Percentiles rank a stretch among this genome's conserved stretches.
phyloP scores from a whole-genome alignment of 2,888 invertebrate genomes.

The Galerucella nymphaeae region DNA sequence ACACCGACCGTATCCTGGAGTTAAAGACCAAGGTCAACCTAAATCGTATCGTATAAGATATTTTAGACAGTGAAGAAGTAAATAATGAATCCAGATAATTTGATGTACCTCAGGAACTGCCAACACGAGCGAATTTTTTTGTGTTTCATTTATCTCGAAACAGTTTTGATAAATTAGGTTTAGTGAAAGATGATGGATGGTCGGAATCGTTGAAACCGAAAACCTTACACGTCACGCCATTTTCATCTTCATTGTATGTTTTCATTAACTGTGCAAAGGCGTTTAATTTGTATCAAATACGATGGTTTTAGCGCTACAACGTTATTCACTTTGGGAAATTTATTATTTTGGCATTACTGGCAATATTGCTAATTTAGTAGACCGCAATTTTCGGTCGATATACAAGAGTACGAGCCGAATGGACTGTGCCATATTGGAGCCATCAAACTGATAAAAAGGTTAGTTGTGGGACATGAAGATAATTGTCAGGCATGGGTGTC shows the following conservation, averaged over 20 bases:
- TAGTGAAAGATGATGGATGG: constrained; percentile 50
- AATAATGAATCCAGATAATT: constrained; percentile 24
- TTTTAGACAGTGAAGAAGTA: background rate
- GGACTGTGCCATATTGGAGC: background rate
- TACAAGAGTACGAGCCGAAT: constrained; percentile 31
- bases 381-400: constrained; percentile 2
- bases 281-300: constrained; percentile 47
- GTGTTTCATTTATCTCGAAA: constrained; percentile 47
- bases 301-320: constrained; percentile 43
- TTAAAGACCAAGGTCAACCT: no score
- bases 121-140: constrained; percentile 34
- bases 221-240: constrained; percentile 50
- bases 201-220: constrained; percentile 45
- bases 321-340: constrained; percentile 45
- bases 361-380: constrained; percentile 33
- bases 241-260: constrained; percentile 50
- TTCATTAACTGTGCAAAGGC: constrained; percentile 47
- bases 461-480: no score
- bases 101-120: constrained; percentile 20
- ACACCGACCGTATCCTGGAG: no score
- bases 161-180: constrained; percentile 51
- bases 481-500: no score
- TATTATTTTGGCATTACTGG: constrained; percentile 41
- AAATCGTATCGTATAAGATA: background rate
- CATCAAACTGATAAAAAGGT: no score